A percentile compares a stretch with the other conserved stretches of the same genome.
phyloP scores from a whole-genome alignment of 2,113 vertebrate genomes.

The Megaceryle maxima region DNA sequence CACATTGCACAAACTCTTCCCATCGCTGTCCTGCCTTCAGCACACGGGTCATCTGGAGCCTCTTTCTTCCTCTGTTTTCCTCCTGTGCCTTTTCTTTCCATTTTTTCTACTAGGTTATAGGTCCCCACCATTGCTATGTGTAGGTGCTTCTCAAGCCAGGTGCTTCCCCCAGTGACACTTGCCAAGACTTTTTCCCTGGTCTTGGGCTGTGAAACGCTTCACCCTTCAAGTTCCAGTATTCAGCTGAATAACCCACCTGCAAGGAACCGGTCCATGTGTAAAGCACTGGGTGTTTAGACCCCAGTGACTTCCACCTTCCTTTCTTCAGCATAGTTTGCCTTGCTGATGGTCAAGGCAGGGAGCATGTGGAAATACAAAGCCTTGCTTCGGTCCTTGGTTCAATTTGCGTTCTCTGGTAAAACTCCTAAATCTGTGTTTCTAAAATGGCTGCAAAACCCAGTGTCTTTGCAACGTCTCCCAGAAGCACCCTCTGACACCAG shows the following conservation, averaged over 20 bases:
- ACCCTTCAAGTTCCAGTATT: neutral
- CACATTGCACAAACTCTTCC: rapidly evolving
- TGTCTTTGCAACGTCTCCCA: neutral
- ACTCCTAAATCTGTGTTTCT: neutral
- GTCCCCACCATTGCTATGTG: neutral
- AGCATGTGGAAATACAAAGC: neutral
- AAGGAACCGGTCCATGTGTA: neutral
- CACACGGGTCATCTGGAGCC: neutral
- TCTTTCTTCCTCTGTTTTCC: neutral
- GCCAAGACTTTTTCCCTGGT: neutral
- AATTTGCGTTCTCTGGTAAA: neutral
- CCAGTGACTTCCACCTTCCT: neutral
- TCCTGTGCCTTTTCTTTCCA: neutral
- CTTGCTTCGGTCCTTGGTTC: neutral
- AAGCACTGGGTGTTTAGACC: neutral
- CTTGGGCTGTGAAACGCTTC: neutral
- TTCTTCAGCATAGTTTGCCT: neutral
- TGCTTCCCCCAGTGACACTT: neutral
- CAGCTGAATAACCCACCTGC: neutral
- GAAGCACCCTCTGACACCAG: neutral
- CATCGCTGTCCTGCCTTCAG: neutral
- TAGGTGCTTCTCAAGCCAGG: neutral
- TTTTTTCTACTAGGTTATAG: neutral
- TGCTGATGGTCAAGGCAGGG: neutral
- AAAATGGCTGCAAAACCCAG: neutral